Evolutionary conservation across 2,888 invertebrate species (phyloP).

Genomic region (Pristionchus arcanus): DNA sequence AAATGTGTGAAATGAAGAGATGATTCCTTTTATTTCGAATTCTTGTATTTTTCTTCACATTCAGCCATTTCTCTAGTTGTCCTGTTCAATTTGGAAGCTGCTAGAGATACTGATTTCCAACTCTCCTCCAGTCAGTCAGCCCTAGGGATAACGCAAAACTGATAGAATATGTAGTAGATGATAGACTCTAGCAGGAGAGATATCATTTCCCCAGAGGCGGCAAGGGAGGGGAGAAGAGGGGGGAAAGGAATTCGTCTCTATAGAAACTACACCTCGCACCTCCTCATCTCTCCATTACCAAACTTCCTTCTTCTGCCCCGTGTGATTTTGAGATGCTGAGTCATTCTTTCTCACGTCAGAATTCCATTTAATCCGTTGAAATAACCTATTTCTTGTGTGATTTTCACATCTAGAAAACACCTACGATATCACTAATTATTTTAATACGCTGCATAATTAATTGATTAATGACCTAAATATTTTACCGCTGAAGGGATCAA

Average conservation of each 20-base stretch:
- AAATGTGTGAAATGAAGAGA: too few species aligned
- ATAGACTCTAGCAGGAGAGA: not conserved
- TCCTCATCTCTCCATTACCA: not conserved
- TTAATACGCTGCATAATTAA: too few species aligned
- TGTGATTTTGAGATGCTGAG: not conserved
- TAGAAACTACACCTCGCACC: slow-evolving; percentile 16
- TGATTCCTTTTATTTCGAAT: too few species aligned
- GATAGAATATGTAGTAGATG: not conserved
- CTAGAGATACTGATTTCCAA: not conserved
- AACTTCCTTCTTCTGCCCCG: slow-evolving; percentile 21
- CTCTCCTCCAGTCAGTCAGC: not conserved
- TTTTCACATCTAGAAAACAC: too few species aligned
- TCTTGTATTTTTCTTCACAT: too few species aligned
- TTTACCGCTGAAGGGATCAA: too few species aligned
- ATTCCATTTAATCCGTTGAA: not conserved
- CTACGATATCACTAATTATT: too few species aligned
- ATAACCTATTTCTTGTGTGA: not conserved
- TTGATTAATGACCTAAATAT: too few species aligned
- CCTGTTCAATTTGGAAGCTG: too few species aligned
- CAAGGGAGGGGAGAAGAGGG: not conserved
- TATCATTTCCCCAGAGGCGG: slow-evolving; percentile 33
- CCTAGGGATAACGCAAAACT: not conserved
- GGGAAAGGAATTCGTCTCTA: slow-evolving; percentile 9
- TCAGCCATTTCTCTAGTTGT: too few species aligned
- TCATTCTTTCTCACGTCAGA: not conserved